phyloP scores from a whole-genome alignment of 2,113 vertebrate species.

The Protomyctophum bolini region DNA sequence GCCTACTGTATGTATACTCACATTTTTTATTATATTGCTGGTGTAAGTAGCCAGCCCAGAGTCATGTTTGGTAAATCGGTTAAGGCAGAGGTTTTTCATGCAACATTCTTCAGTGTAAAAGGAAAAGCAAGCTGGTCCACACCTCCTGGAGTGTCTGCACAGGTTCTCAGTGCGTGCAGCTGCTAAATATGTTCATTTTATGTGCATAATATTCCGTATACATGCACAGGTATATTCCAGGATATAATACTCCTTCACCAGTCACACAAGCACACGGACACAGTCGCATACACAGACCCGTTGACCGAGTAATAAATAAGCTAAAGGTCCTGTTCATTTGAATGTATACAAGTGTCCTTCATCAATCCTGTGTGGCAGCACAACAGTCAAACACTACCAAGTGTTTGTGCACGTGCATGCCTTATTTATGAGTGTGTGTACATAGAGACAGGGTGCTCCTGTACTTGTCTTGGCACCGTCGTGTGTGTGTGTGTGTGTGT shows the following conservation, averaged over 20 bases:
- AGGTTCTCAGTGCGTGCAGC: constrained; percentile 21
- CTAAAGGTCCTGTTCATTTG: constrained; percentile 10
- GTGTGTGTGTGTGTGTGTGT: constrained; percentile 13
- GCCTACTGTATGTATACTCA: neutral
- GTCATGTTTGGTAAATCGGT: constrained; percentile 21
- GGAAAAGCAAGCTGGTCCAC: constrained; percentile 32
- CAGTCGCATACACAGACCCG: neutral
- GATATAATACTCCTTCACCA: constrained; percentile 15
- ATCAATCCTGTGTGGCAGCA: neutral
- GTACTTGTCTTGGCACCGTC: constrained; percentile 28
- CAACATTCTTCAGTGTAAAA: constrained; percentile 56
- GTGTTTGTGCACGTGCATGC: constrained; percentile 28
- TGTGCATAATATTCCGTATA: constrained; percentile 47
- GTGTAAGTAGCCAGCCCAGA: constrained; percentile 34
- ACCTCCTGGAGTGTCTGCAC: constrained; percentile 23
- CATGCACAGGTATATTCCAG: constrained; percentile 46
- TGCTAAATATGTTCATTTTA: constrained; percentile 18
- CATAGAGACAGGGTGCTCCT: constrained; percentile 13
- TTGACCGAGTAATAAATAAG: constrained; percentile 34
- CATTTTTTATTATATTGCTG: constrained; percentile 22
- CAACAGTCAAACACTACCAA: neutral
- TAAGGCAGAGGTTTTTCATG: constrained; percentile 74
- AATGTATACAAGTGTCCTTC: constrained; percentile 41
- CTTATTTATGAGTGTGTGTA: constrained; percentile 46
- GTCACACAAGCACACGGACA: constrained; percentile 19